Base-by-base conservation (phyloP, 2,113 vertebrate species). In the Ptychochromis oligacanthus region DNA sequence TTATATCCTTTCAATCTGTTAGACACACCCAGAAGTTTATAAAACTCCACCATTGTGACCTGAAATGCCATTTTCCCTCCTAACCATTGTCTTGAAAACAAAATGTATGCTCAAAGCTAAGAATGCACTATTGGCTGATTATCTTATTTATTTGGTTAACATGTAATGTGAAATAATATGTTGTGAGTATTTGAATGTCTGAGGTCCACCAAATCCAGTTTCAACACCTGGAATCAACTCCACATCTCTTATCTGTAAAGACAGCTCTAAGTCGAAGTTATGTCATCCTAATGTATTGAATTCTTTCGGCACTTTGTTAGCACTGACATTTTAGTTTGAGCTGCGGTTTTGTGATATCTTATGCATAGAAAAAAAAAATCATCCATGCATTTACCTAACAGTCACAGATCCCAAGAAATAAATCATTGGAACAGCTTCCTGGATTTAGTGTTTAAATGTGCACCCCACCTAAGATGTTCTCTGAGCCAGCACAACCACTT, bases 131-230 rank as follows among this genome's bases (percentile, higher is more conserved):
- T 31, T 31, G 28, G 4, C 28, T 31, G 2, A 31, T 31, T 31
- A 31, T 31, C 28, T 8, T 36, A 2, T 36, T 36, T 36, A 36
- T 36, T 36, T 36, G 8, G 36, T 36, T 36, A 36, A 36, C 36
- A 7, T 36, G 36, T 6, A 36, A 40, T 40, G 38, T 40, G 38
- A 9, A 40, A 2, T 7, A 46, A 0, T 67, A 43, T 65, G n/a
- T 67, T 0, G 24, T 24, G 13, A 67, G 13, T 6, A 26, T 26
- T 46, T 40, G 38, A 40, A 3, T 40, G 36, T 40, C 62, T 65
- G 46, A 70, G 15, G 40, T 12, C 40, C 24, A 28, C 15, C 40
- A 67, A 26, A 70, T 4, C 0, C 0, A 67, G 0, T 4, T 65
- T 46, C 64, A 28, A 24, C 62, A 67, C 38, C 24, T 67, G 13